Base-by-base conservation (phyloP, 2,888 invertebrate genomes). In the Caenorhabditis sp. region DNA sequence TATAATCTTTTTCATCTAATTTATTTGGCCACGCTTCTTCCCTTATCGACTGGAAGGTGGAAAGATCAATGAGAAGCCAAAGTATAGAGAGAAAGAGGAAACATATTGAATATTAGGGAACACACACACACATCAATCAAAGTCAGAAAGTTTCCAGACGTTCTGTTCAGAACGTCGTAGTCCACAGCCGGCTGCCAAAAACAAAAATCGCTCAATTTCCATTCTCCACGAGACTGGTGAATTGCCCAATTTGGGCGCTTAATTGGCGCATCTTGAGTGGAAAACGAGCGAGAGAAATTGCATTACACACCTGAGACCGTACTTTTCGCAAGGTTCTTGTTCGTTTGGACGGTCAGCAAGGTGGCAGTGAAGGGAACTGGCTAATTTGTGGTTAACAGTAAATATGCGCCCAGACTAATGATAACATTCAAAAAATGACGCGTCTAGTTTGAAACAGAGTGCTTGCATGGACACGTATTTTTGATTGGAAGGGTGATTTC, bases 181-280 rank as follows among this genome's bases (percentile, higher is more conserved):
- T 4, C 4, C 32, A 9, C 32, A 6, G 5, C 32, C 5, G 5
- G 37, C 9, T 9, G 0, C 58, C 6, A 3, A 28, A 55, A 26
- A 24, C 44, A 61, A 61, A 61, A 53, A 20, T 58, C 32, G 53
- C 6, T 28, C 18, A 20, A 20, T 22, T 51, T 51, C 20, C 15
- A 26, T 26, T 20, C 20, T 61, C 37, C 3, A 15, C 40, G 40
- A 40, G 55, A 50, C 67, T 28, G 58, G 47, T 50, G 58, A 58
- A 69, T 69, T 58, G 68, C 35, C 44, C 56, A 68, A 68, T 56
- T 68, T 26, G 56, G 55, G 37, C 50, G 61, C 70, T 61, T 70
- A 70, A 70, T 70, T 61, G 70, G 47, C 50, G 22, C 18, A 40
- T 53, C 50, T 69, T 58, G 44, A 61, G 70, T 51, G 70, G 51